Base-by-base conservation (phyloP, 30 jellyfish, hydroid and myxozoan genomes). In the Morbakka virulenta region DNA sequence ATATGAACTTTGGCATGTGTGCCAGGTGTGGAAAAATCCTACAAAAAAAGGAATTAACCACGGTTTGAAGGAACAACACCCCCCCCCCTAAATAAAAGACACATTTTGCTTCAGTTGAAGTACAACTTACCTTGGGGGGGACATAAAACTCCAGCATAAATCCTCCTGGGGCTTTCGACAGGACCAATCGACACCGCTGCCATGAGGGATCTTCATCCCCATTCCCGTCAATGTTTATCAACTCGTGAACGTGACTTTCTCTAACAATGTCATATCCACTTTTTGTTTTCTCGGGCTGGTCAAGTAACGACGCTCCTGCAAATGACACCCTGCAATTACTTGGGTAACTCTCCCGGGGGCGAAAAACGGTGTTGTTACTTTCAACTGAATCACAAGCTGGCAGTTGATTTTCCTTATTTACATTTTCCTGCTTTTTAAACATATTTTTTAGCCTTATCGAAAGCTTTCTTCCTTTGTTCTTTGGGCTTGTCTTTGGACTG, bases 141-240 rank as follows among this genome's bases (percentile, higher is more conserved):
- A 78, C 68, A 49, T 89, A 89, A 73, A 89, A 89, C 85, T 89
- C 97, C 20, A 89, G 93, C 97, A 89, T 89, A 67, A 72, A 79
- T 14, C 97, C 97, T 21, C 97, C 97, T 28, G 97, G 97, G 1
- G 97, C 97, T 66, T 84, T 89, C 2, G 95, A 80, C 78, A 89
- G 49, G 2, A 89, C 94, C 9, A 89, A 67, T 51, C 89, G 34
- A 75, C 97, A 82, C 70, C 83, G 82, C 53, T 89, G 95, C 97
- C 97, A 89, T 17, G 95, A 67, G 32, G 83, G 84, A 4, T 80
- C 97, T 2, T 84, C 95, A 71, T 89, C 97, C 14, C 97, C 97
- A 49, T 89, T 75, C 30, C 95, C 64, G 3, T 89, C 97, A 17
- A 89, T 89, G 76, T 89, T 89, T 35, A 86, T 77, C 72, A 89